Conservation (phyloP, 2,888 invertebrate genomes). For the Nomada ruficornis region DNA sequence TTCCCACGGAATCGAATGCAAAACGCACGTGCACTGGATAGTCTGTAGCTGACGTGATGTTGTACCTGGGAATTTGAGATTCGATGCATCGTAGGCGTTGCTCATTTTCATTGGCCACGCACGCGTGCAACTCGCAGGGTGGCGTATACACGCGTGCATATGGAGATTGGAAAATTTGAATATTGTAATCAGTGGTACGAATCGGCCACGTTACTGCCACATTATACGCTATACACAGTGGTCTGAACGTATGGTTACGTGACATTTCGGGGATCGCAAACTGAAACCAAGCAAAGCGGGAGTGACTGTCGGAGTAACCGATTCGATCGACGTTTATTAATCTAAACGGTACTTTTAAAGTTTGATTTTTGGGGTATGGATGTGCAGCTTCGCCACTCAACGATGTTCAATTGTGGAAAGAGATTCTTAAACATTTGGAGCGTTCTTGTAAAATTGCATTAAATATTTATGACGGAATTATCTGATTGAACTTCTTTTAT, state of each 20-base stretch:
- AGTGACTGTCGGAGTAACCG: neutral
- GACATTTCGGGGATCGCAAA: neutral
- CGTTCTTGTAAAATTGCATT: no score
- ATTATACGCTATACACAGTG: constrained; percentile 55
- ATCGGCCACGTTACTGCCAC: constrained; percentile 69
- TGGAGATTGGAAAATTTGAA: constrained; percentile 78
- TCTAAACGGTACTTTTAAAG: no score
- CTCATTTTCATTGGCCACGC: constrained; percentile 31
- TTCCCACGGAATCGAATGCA: constrained; percentile 33
- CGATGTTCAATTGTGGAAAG: no score
- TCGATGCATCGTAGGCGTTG: constrained; percentile 22
- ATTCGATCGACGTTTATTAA: constrained; percentile 9
- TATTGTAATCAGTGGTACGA: constrained; percentile 77
- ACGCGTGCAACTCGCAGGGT: constrained; percentile 21
- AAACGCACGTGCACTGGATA: constrained; percentile 10
- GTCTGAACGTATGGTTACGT: neutral
- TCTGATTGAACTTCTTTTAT: no score
- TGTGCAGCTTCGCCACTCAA: no score
- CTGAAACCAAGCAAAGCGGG: neutral
- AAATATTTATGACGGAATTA: no score
- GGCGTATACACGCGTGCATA: constrained; percentile 64
- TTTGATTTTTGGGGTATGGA: no score
- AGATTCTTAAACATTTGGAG: no score
- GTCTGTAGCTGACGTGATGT: neutral
- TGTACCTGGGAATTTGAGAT: constrained; percentile 38